Evolutionary conservation across 2,797 vertebrate genomes (phyloP).

Genomic region (Anguilla megastoma): DNA sequence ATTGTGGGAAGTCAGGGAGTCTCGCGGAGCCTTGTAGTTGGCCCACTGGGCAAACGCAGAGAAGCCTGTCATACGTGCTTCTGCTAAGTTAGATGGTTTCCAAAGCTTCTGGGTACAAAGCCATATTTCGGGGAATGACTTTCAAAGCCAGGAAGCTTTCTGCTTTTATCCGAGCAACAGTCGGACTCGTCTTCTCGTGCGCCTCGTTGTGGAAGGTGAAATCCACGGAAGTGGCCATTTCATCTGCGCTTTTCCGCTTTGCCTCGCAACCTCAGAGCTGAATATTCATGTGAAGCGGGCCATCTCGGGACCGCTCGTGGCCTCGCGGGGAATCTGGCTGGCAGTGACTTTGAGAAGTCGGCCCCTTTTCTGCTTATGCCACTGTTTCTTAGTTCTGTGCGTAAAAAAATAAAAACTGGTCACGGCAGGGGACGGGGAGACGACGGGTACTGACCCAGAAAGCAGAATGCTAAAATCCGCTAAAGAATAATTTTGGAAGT

Average conservation of each 20-base stretch:
- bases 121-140: background rate
- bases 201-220: background rate
- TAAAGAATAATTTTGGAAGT: background rate
- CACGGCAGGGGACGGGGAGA: conserved; percentile 5
- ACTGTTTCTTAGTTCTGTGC: background rate
- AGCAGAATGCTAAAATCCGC: background rate
- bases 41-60: background rate
- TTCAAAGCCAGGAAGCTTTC: conserved; percentile 1
- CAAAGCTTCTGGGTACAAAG: background rate
- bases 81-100: background rate
- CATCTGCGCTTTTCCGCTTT: conserved; percentile 24
- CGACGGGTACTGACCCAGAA: background rate
- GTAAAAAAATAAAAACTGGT: conserved; percentile 3
- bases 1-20: background rate
- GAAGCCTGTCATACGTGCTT: background rate
- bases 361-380: conserved; percentile 26
- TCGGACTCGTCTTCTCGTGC: background rate
- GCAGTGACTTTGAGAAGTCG: background rate
- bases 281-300: conserved; percentile 32
- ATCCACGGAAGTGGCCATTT: conserved; percentile 12
- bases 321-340: background rate
- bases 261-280: conserved; percentile 20
- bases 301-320: background rate
- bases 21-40: background rate
- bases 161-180: background rate